Conservation (phyloP, 2,888 invertebrate species). For the Norana najaformis region DNA sequence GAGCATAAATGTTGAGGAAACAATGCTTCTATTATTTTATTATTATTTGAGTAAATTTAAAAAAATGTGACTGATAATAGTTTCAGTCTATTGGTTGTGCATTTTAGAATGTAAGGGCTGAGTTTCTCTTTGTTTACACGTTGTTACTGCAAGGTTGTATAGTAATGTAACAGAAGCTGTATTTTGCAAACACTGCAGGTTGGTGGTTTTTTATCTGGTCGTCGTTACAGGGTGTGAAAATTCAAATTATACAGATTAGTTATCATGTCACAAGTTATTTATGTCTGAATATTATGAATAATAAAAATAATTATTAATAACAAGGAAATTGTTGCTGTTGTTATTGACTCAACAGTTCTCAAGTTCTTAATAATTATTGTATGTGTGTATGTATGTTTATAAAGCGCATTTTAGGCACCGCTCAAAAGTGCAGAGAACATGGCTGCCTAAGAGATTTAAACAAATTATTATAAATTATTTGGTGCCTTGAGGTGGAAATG, state of each 20-base stretch:
- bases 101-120: neutral
- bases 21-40: neutral
- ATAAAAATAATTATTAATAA: slow-evolving; percentile 24
- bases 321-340: neutral
- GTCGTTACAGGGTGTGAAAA: slow-evolving; percentile 16
- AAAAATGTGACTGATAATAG: neutral
- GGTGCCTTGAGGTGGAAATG: too few relatives aligned
- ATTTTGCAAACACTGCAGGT: slow-evolving; percentile 1
- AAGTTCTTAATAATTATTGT: neutral
- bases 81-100: neutral
- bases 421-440: too few relatives aligned
- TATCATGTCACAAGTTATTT: neutral
- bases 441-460: too few relatives aligned
- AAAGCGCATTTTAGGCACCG: too few relatives aligned
- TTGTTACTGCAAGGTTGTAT: neutral
- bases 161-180: neutral
- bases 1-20: neutral
- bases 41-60: neutral
- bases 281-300: neutral
- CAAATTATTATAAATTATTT: too few relatives aligned
- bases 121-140: too few relatives aligned
- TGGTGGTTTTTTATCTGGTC: neutral
- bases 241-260: neutral
- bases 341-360: neutral
- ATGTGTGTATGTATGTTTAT: too few relatives aligned